Base-by-base conservation (phyloP, 2,797 vertebrate genomes). In the Mus minutoides region DNA sequence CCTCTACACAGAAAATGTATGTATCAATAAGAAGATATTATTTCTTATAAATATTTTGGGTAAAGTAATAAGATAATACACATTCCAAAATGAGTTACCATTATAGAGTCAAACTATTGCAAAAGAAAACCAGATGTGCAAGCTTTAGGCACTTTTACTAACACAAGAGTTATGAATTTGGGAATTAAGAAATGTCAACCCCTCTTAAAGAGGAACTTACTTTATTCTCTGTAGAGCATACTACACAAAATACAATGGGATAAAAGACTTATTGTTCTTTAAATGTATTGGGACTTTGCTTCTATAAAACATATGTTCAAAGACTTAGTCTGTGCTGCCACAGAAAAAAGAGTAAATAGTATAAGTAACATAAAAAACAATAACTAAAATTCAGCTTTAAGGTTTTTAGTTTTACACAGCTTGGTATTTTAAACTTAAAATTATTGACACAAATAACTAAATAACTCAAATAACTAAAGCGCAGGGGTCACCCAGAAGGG, bases 91-190 rank as follows among this genome's bases (percentile, higher is more conserved):
- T n/a, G 29, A 43, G 21, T 95, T 95, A 14, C 9, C 10, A 67
- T 4, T 67, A 43, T n/a, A 89, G 34, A 62, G 78, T 67, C 52
- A 95, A 91, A 62, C 9, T 86, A 78, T 86, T 93, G 64, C 60
- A 82, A 62, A 76, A 91, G 22, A 34, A 78, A 86, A 78, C 2
- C 58, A 46, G 22, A 37, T 19, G 6, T 22, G 6, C 9, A 84
- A 84, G 6, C 37, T 92, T 64, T 82, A 85, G 78, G 69, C 60
- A 16, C 3, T 31, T 76, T 90, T 87, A 19, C 29, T 77, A 64
- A 84, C 10, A 34, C 10, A 76, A 37, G 34, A 52, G 13, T 60
- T 78, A 31, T 77, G 69, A 73, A 67, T n/a, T 75, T 3, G 26
- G 11, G 14, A 49, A 88, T 34, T 69, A 17, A 85, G 29, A 29